Percentiles rank a stretch among this genome's conserved stretches.
Evolutionary conservation across 2,797 vertebrate species (phyloP).

Genomic region (Vireo griseus): DNA sequence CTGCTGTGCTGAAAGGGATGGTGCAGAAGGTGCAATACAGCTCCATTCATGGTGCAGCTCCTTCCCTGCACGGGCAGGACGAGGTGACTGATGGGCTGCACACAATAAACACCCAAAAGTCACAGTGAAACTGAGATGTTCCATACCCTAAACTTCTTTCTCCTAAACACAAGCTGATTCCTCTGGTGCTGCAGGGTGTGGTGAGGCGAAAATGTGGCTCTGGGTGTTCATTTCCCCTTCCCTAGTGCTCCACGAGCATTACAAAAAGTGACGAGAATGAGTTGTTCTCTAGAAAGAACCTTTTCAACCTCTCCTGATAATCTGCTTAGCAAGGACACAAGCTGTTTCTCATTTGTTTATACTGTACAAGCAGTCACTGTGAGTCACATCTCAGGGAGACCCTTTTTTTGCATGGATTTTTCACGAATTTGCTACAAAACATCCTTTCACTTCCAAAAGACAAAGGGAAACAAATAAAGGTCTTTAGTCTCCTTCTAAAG

Average conservation of each 20-base stretch:
- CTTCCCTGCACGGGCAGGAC: background rate
- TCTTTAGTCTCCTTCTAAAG: constrained; percentile 6
- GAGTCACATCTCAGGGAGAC: background rate
- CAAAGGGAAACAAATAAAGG: background rate
- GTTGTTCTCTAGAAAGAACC: constrained; percentile 22
- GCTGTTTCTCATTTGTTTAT: constrained; percentile 30
- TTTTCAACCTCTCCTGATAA: constrained; percentile 43
- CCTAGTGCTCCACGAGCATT: background rate
- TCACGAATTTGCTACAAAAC: constrained; percentile 23
- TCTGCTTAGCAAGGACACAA: constrained; percentile 50
- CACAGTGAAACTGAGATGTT: fast-evolving
- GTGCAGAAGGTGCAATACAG: background rate
- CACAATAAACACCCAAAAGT: background rate
- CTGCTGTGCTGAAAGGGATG: background rate
- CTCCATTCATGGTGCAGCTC: background rate
- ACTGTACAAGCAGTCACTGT: constrained; percentile 8
- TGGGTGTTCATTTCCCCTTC: background rate
- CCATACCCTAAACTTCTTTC: background rate
- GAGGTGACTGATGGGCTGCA: background rate
- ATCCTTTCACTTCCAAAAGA: constrained; percentile 24
- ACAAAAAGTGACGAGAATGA: background rate
- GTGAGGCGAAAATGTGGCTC: background rate
- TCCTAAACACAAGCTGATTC: background rate
- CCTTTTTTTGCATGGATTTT: background rate
- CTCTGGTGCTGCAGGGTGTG: background rate